These are phyloP conservation scores for Mantis religiosa DNA, from an alignment of 2,888 invertebrate genomes.

Conservation along the genomic window DNA sequence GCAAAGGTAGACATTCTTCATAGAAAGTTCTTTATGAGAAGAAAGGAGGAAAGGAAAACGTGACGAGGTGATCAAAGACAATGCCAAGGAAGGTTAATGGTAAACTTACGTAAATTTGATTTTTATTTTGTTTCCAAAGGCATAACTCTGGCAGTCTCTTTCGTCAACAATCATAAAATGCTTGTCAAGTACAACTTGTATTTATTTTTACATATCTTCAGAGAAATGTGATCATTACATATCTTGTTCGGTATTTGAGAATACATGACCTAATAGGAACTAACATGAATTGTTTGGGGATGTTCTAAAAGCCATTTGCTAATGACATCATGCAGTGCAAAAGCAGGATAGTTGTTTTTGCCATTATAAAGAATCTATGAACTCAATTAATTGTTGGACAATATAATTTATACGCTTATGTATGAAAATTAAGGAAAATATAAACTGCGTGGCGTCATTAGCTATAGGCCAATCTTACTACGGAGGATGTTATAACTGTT, in stretches of 20 bases:
- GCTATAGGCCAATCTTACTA: not conserved
- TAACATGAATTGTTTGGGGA: not conserved
- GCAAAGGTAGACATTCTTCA: too few species aligned
- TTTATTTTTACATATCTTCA: not conserved
- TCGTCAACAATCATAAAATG: not conserved
- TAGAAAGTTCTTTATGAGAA: too few species aligned
- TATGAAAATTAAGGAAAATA: not conserved
- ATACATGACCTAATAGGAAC: not conserved
- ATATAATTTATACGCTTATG: not conserved
- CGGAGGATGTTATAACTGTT: not conserved
- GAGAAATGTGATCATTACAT: not conserved
- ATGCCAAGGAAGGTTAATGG: not conserved
- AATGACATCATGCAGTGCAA: not conserved
- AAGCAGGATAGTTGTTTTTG: not conserved
- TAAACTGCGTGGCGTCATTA: not conserved
- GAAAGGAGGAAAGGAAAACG: not conserved
- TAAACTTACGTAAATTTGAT: not conserved
- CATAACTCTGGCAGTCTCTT: not conserved
- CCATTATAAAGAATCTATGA: not conserved
- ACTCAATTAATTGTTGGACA: not conserved
- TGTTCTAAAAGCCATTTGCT: not conserved
- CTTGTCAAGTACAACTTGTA: not conserved
- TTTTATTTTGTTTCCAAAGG: not conserved
- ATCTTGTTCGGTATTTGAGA: not conserved
- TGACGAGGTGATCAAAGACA: not conserved